phyloP scores from a whole-genome alignment of 37 sponge, comb jelly and placozoan species.

The Hormiphora californensis region DNA sequence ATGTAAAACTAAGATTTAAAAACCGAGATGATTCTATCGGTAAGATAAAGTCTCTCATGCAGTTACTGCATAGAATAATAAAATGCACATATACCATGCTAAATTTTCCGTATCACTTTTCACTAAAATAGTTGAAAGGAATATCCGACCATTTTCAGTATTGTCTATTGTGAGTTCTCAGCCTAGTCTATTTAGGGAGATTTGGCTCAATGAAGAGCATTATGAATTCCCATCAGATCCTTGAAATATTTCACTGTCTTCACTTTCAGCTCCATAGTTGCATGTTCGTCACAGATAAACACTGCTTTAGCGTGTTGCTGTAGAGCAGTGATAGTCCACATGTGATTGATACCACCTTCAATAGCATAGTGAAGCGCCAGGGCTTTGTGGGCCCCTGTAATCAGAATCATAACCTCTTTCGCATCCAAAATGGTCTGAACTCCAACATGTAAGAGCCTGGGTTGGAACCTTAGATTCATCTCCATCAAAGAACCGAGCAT shows the following conservation, averaged over 20 bases:
- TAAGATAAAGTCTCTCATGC: too few relatives aligned
- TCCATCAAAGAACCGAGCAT: constrained; percentile 88
- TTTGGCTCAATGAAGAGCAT: too few relatives aligned
- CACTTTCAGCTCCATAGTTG: constrained; percentile 85
- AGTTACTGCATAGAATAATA: too few relatives aligned
- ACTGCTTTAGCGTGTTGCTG: constrained; percentile 76
- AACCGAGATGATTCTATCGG: too few relatives aligned
- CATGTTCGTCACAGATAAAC: constrained; percentile 91
- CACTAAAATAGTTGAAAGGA: too few relatives aligned
- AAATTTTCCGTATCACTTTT: too few relatives aligned
- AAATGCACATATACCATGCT: too few relatives aligned
- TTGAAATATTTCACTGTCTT: constrained; percentile 99
- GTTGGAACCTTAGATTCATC: constrained; percentile 74
- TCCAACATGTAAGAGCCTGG: constrained; percentile 87
- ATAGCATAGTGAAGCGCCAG: constrained; percentile 92
- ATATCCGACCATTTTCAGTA: too few relatives aligned
- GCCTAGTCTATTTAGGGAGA: too few relatives aligned
- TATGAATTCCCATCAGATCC: constrained; percentile 82
- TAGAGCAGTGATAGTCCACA: constrained; percentile 99
- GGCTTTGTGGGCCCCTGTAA: constrained; percentile 84
- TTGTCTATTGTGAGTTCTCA: too few relatives aligned
- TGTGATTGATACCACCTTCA: constrained; percentile 92
- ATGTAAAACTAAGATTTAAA: too few relatives aligned
- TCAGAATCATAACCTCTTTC: constrained; percentile 92
- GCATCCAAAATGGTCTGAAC: constrained; percentile 95